Evolutionary conservation across 2,797 vertebrate genomes (phyloP), one percentile per base, ranked within the genome.

Genomic region (Toxotes lorentzi): DNA sequence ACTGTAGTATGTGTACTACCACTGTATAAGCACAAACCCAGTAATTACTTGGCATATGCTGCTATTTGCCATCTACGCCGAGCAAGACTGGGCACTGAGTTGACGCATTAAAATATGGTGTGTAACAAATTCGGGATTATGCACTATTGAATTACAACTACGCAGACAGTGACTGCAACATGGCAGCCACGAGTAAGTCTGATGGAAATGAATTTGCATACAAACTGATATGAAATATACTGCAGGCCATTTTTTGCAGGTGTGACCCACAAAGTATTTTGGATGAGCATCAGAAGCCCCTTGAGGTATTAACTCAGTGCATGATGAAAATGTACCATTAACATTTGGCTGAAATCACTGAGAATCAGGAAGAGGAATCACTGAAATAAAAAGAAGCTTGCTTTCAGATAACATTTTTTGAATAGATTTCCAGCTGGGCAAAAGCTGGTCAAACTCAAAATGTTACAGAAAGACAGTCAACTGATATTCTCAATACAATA

Each of bases 91-190:
- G 81, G 77, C 89, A 84, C 76, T 45, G 76, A 88, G 80, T 70
- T 66, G 74, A 68, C 53, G 67, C 83, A 88, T 90, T 90, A 87
- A 70, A 91, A 86, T 83, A 83, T 75, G 72, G 76, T 79, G 86
- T 87, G 79, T 85, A 91, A 93, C 89, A 90, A 93, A 93, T 92
- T 94, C 79, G 78, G 86, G 83, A 94, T 93, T 88, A 93, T 80
- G 81, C 73, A 69, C 78, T 83, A 71, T 74, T 85, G 87, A 92
- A 93, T 91, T 90, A 86, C 88, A 94, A 93, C 92, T 91, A 94
- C 81, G 87, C 71, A 81, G 84, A 86, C 63, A 23, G 64, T 57
- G 75, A 76, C 47, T 59, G 54, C 56, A 67, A 67, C 79, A 76
- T 56, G 73, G 79, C 83, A 89, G 85, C 81, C 78, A 80, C 81